Base-by-base conservation (phyloP, 2,797 vertebrate species). In the Aphelocoma californica region DNA sequence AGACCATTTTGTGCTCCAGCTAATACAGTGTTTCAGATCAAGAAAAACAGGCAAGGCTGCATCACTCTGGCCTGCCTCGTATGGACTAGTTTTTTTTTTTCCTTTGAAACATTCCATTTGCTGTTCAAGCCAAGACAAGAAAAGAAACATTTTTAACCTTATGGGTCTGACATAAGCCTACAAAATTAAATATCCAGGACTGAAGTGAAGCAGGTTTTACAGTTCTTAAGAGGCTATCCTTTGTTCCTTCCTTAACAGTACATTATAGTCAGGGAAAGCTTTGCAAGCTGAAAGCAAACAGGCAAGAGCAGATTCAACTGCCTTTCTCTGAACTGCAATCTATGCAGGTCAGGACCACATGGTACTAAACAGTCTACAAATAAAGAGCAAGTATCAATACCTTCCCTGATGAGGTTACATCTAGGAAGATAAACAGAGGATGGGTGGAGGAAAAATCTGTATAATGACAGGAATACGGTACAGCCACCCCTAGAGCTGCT, bases 71-170 rank as follows among this genome's bases (percentile, higher is more conserved):
- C 28, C 47, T 80, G 45, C 4, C 12, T 61, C 6, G 0, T 85
- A 86, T 34, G 21, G 75, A n/a, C 31, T 72, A 0, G 4, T 71
- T 74, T 53, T 47, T 82, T 57, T 54, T 65, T 85, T 54, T 34
- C 31, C 18, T 88, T 77, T 96, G 80, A 95, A 96, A 86, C 66
- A 81, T 95, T 96, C 86, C 62, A 91, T 91, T 94, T 91, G 67
- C 53, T 90, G 5, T 70, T 96, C 90, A 94, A 88, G 94, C 73
- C 94, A 94, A 93, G 94, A 67, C 94, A 94, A 93, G 90, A 95
- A 92, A 94, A 91, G 72, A 92, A 96, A 95, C 79, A 88, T 84
- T 94, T 96, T 86, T 88, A 97, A 96, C 78, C 86, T 96, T 92
- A 78, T 77, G 29, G 10, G 50, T 80, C 53, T 95, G 67, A 87